Percentiles rank a stretch among this genome's conserved stretches.
These are phyloP conservation scores for Catocala nupta DNA, from an alignment of 2,888 invertebrate species.

Conservation along the genomic window DNA sequence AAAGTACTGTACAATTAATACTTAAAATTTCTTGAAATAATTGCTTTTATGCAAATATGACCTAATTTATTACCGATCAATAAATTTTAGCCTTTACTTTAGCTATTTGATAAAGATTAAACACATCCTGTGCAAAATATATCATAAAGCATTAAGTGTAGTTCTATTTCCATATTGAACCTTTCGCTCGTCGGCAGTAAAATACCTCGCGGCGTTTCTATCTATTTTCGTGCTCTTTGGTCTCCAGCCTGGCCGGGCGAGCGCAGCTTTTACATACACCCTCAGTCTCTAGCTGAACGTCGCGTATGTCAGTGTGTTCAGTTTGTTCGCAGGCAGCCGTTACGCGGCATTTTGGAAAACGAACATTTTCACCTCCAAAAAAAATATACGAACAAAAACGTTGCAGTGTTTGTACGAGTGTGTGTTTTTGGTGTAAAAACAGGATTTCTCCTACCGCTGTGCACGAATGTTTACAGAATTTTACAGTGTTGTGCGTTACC, in stretches of 20 bases:
- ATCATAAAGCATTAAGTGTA: not conserved
- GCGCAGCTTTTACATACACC: constrained; percentile 75
- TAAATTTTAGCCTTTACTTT: no score
- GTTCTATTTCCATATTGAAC: not conserved
- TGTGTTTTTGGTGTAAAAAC: constrained; percentile 34
- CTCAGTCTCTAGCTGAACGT: constrained; percentile 78
- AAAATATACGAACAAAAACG: constrained; percentile 40
- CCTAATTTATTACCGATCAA: no score
- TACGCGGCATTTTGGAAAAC: constrained; percentile 66
- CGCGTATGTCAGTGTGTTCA: constrained; percentile 43
- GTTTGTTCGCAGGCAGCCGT: constrained; percentile 34
- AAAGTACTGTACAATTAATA: no score
- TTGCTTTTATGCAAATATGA: no score
- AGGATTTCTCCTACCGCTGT: constrained; percentile 14
- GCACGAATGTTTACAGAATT: constrained; percentile 43
- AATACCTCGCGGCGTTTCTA: constrained; percentile 37
- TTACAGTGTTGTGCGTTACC: constrained; percentile 48
- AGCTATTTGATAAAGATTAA: no score
- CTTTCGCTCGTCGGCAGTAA: constrained; percentile 24
- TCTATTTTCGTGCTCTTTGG: constrained; percentile 67
- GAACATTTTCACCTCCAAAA: constrained; percentile 52
- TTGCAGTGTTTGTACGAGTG: constrained; percentile 35
- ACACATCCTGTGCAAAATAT: no score
- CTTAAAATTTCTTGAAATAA: no score
- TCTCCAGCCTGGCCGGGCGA: constrained; percentile 78